Evolutionary conservation across 2,113 vertebrate species (phyloP).

Genomic region (Daboia siamensis): DNA sequence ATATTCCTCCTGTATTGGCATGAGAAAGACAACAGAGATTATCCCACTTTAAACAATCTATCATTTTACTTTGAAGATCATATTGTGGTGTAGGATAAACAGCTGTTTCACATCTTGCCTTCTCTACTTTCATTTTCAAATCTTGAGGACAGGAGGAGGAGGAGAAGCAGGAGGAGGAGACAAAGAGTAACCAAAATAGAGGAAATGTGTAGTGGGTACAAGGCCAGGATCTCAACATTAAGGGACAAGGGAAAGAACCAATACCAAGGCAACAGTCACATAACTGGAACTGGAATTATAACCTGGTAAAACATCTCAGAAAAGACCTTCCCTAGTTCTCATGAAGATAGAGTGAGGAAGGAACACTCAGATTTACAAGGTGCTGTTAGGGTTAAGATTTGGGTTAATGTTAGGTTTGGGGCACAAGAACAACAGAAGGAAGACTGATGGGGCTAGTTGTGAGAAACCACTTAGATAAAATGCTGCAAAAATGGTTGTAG

Average conservation of each 20-base stretch:
- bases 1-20: not conserved
- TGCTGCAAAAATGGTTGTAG: not conserved
- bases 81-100: not conserved
- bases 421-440: not conserved
- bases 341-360: not conserved
- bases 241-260: not conserved
- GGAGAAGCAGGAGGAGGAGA: not conserved
- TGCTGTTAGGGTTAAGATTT: not conserved
- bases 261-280: not conserved
- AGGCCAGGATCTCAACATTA: not conserved
- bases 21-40: not conserved
- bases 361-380: not conserved
- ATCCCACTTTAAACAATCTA: not conserved
- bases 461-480: not conserved
- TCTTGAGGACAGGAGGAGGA: not conserved
- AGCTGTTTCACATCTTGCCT: not conserved
- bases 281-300: not conserved
- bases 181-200: not conserved
- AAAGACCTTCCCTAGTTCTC: not conserved
- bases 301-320: not conserved
- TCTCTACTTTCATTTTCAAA: not conserved
- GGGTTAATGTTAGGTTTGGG: not conserved
- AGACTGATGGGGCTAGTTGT: not conserved
- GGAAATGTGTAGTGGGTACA: not conserved
- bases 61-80: not conserved